Base-by-base conservation (phyloP, 1,140 invertebrate genomes). In the Neocloeon triangulifer region DNA sequence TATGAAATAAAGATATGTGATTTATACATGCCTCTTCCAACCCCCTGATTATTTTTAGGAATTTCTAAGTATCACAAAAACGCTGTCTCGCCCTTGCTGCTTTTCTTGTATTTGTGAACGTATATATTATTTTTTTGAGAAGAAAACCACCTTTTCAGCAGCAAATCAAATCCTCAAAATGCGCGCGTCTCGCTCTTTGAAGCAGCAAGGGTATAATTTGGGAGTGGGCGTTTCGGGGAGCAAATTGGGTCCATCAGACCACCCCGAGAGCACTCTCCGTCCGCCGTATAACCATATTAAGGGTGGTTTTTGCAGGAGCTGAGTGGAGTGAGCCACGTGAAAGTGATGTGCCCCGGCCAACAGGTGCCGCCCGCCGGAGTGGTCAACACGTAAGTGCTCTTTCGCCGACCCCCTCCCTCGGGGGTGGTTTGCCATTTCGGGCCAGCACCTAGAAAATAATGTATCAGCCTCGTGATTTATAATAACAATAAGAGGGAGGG, bases 261-360 rank as follows among this genome's bases (percentile, higher is more conserved):
- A 17, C 32, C 30, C 35, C 28, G 18, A 33, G 18, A 18, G 27
- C 19, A 9, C 17, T 36, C 19, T 16, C 19, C 9, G 33, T 23
- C 13, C 13, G 12, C 20, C 18, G 15, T 40, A 15, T 37, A 23
- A 2, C 20, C 9, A 34, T 34, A 42, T 21, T 41, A 32, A 25
- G 37, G 16, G 29, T 35, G 40, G 38, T 39, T 43, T 32, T 51
- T 39, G 16, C 41, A 58, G 56, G 55, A 54, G 19, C 49, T 61
- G 7, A 38, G 36, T 27, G 55, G 51, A 3, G 39, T 66, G 18
- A 43, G 48, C 19, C 56, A 65, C 40, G 43, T 51, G 30, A 65
- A 66, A 43, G 48, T 67, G 13, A 46, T 47, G 37, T 53, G 59
- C 31, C 55, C 52, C 14, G 64, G 64, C 14, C 50, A 55, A 23